Conservation (phyloP, 53 echinoderm and acorn worm genomes). For the Antedon mediterranea region DNA sequence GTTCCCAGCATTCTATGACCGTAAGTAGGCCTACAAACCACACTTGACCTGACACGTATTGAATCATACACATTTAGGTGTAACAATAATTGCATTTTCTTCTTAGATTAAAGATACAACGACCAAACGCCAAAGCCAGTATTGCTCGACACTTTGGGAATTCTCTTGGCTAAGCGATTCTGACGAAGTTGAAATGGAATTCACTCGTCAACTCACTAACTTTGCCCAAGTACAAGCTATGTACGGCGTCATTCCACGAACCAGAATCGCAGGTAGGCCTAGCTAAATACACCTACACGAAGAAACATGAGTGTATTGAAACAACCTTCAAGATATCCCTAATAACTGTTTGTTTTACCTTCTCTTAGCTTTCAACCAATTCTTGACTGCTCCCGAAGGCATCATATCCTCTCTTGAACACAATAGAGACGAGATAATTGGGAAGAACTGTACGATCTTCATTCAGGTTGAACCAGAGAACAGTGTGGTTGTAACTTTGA, state of each 20-base stretch:
- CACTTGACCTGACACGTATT: not conserved
- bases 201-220: not conserved
- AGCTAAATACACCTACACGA: too few relatives aligned
- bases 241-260: not conserved
- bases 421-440: not conserved
- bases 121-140: not conserved
- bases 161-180: constrained; percentile 6
- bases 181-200: not conserved
- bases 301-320: too few relatives aligned
- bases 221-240: not conserved
- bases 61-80: not conserved
- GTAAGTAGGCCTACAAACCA: not conserved
- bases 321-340: too few relatives aligned
- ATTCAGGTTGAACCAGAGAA: constrained; percentile 23
- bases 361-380: not conserved
- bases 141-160: not conserved
- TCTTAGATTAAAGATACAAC: not conserved
- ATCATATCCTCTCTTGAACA: constrained; percentile 28
- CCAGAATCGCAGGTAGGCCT: not conserved
- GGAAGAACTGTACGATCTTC: constrained; percentile 22
- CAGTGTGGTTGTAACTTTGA: constrained; percentile 17
- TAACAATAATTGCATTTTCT: not conserved
- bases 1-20: not conserved
- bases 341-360: too few relatives aligned
- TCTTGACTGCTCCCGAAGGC: not conserved